Percentiles rank a stretch among this genome's conserved stretches.
Evolutionary conservation across 2,797 vertebrate genomes (phyloP).

Genomic region (Cynopterus sphinx): DNA sequence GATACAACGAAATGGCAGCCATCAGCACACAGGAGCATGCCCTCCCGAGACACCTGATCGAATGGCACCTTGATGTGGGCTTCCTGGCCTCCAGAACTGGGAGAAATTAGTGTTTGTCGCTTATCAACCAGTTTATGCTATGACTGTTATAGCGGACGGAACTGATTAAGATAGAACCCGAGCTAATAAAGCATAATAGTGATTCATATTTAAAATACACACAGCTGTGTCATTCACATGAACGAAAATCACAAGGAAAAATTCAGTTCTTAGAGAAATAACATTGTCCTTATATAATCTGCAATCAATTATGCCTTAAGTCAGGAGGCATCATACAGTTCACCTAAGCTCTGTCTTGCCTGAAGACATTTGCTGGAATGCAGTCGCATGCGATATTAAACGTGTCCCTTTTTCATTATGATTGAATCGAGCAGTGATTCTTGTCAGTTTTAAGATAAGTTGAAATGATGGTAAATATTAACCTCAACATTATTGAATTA

Average conservation of each 20-base stretch:
- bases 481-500: conserved; percentile 40
- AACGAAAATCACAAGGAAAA: neutral
- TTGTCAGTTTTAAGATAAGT: conserved; percentile 51
- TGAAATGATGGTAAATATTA: conserved; percentile 27
- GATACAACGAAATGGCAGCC: neutral
- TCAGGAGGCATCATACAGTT: neutral
- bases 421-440: conserved; percentile 50
- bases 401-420: conserved; percentile 53
- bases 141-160: neutral
- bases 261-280: neutral
- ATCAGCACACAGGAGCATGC: neutral
- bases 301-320: neutral
- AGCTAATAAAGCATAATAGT: neutral
- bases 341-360: neutral
- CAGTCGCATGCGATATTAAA: neutral
- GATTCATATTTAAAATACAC: neutral
- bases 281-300: neutral
- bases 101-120: neutral
- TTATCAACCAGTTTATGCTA: neutral
- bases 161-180: neutral
- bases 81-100: neutral
- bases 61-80: no score
- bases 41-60: neutral
- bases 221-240: neutral
- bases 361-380: neutral